A percentile compares a stretch with the other conserved stretches of the same genome.
These are phyloP conservation scores for Rostratula benghalensis DNA, from an alignment of 2,113 vertebrate genomes.

Conservation along the genomic window DNA sequence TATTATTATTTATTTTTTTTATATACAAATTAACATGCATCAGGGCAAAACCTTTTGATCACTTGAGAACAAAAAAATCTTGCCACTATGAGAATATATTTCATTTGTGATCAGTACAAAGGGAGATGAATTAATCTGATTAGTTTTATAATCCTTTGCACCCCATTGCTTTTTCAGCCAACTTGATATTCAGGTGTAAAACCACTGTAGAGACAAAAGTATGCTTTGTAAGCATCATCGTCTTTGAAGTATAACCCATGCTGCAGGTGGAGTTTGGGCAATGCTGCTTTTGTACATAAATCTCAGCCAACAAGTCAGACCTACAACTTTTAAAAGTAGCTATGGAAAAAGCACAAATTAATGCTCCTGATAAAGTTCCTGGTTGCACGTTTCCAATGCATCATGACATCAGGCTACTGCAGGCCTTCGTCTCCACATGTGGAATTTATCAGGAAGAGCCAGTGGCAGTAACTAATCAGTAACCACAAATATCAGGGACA, in stretches of 20 bases:
- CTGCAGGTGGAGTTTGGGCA: background rate
- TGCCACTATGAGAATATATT: background rate
- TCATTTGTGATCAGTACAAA: background rate
- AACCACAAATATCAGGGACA: conserved; percentile 55
- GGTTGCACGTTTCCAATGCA: background rate
- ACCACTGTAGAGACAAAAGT: conserved; percentile 16
- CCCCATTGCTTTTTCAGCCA: background rate
- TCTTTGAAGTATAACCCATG: conserved; percentile 12
- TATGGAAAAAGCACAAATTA: background rate
- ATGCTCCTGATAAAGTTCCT: background rate
- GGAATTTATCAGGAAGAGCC: conserved; percentile 43
- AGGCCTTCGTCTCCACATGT: background rate
- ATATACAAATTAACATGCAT: background rate
- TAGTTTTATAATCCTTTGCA: background rate
- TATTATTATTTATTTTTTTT: background rate
- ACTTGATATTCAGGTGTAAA: conserved; percentile 37
- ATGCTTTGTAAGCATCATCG: background rate
- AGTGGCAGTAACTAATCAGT: conserved; percentile 48
- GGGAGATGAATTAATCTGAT: background rate
- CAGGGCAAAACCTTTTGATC: background rate
- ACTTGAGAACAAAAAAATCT: background rate
- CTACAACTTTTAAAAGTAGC: background rate
- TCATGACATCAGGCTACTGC: background rate
- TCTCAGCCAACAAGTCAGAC: background rate
- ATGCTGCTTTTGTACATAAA: background rate